Conservation (phyloP, 2,113 vertebrate species). For the Tamias sibiricus region DNA sequence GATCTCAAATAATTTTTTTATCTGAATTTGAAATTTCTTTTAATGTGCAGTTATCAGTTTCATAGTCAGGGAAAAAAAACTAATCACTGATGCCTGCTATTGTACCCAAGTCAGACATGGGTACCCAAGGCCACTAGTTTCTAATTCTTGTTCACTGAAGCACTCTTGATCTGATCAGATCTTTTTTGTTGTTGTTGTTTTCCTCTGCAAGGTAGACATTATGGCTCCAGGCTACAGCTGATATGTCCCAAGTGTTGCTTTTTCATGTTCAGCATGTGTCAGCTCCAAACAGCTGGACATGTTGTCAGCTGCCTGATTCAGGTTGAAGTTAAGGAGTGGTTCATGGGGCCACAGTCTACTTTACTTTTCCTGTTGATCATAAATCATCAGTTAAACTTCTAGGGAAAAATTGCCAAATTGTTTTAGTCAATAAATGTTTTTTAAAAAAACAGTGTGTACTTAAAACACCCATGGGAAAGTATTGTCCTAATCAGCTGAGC, state of each 20-base stretch:
- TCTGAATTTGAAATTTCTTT: neutral
- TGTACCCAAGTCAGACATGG: neutral
- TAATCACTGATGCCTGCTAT: neutral
- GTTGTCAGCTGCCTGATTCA: fast-evolving
- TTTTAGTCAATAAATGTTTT: neutral
- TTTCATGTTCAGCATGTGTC: neutral
- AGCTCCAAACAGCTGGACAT: neutral
- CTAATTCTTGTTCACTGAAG: neutral
- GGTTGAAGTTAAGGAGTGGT: neutral
- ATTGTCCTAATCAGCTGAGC: neutral
- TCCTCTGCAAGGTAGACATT: neutral
- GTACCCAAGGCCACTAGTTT: neutral
- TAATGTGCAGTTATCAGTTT: neutral
- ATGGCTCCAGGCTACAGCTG: neutral
- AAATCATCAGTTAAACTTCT: neutral
- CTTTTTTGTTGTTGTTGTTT: too few species aligned
- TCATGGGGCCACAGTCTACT: neutral
- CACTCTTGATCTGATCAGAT: neutral
- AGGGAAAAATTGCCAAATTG: neutral
- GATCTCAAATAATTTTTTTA: neutral
- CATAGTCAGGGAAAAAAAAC: neutral
- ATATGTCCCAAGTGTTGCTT: neutral
- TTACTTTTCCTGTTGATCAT: neutral
- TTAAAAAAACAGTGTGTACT: neutral
- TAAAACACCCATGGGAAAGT: neutral